These are phyloP conservation scores for Hydropsyche betteni DNA, from an alignment of 2,888 invertebrate genomes.

Conservation along the genomic window DNA sequence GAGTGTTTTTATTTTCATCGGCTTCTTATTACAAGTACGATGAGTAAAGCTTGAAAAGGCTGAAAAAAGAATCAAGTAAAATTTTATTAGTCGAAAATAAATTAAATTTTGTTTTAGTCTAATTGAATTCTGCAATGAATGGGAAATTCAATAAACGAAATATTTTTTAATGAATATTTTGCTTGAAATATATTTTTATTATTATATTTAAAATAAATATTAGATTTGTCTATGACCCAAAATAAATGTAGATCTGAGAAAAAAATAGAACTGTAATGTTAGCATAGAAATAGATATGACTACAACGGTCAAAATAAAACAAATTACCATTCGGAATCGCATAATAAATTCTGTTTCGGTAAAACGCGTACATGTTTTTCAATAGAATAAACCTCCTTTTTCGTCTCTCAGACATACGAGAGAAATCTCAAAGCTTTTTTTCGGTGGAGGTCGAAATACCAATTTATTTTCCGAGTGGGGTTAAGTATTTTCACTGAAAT, in stretches of 20 bases:
- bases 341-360: constrained; percentile 21
- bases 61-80: no score
- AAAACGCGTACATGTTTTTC: constrained; percentile 34
- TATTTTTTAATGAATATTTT: no score
- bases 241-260: neutral
- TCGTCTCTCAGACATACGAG: constrained; percentile 19
- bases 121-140: no score
- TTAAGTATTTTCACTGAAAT: constrained; percentile 35
- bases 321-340: constrained; percentile 18
- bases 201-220: no score
- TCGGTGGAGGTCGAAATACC: constrained; percentile 43
- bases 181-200: no score
- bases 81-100: no score
- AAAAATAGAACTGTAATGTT: neutral
- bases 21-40: no score
- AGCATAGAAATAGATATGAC: neutral
- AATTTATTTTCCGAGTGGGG: constrained; percentile 42
- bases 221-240: no score
- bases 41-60: no score
- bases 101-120: no score
- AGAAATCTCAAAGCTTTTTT: constrained; percentile 43
- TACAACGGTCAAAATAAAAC: neutral
- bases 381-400: constrained; percentile 23
- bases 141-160: no score
- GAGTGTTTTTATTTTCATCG: no score